These are phyloP conservation scores for Drosophila niveifrons DNA, from an alignment of 2,888 invertebrate genomes.

Conservation along the genomic window DNA sequence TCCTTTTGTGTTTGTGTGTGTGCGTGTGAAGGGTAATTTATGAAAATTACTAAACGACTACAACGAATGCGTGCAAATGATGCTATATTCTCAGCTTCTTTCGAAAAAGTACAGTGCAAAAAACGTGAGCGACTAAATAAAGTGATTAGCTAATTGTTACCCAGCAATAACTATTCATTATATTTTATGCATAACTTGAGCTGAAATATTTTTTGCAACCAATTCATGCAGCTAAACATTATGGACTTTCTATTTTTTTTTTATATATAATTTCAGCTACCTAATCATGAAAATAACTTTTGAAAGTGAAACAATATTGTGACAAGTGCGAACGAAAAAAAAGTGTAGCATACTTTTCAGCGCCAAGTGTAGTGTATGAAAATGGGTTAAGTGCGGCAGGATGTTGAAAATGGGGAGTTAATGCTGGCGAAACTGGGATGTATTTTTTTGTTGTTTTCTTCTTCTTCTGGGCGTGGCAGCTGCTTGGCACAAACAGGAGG, in stretches of 20 bases:
- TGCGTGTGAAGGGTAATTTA: constrained; percentile 72
- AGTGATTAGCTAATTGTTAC: not conserved
- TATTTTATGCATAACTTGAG: too few species aligned
- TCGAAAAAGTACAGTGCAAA: constrained; percentile 1
- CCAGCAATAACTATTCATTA: too few species aligned
- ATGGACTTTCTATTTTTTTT: too few species aligned
- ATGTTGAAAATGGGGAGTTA: constrained; percentile 39
- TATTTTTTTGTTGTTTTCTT: not conserved
- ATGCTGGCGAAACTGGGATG: constrained; percentile 9
- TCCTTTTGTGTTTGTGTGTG: constrained; percentile 29
- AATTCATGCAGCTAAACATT: too few species aligned
- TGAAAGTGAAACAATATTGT: too few species aligned
- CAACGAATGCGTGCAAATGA: constrained; percentile 78
- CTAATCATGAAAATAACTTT: not conserved
- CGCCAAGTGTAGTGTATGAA: constrained; percentile 41
- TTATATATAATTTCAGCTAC: too few species aligned
- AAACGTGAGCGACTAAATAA: not conserved
- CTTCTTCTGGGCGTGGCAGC: not conserved
- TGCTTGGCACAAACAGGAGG: constrained; percentile 22
- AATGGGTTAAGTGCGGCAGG: constrained; percentile 76
- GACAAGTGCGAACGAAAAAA: not conserved
- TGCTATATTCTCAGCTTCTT: constrained; percentile 53
- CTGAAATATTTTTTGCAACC: too few species aligned
- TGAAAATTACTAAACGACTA: constrained; percentile 79
- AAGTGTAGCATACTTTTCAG: not conserved